Percentiles rank a stretch among this genome's conserved stretches.
Evolutionary conservation across 2,113 vertebrate genomes (phyloP).

Genomic region (Tursiops truncatus): DNA sequence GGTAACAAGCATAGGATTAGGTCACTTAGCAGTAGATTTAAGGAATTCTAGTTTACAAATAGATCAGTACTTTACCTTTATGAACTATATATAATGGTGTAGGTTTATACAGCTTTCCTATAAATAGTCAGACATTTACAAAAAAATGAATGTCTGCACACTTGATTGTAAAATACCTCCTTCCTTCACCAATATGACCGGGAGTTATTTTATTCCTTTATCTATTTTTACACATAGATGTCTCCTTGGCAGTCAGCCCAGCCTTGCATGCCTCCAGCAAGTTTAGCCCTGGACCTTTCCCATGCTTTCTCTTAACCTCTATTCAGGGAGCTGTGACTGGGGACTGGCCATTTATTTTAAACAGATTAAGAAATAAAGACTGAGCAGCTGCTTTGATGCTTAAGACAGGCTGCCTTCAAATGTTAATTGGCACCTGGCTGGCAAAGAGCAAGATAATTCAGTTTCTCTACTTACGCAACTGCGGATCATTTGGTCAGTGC

Average conservation of each 20-base stretch:
- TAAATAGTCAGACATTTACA: background rate
- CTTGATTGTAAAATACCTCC: background rate
- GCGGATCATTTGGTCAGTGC: background rate
- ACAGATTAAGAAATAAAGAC: conserved; percentile 33
- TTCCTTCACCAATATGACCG: background rate
- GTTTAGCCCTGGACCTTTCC: background rate
- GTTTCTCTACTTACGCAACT: background rate
- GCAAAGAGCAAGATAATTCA: background rate
- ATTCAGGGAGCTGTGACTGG: background rate
- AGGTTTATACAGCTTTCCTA: background rate
- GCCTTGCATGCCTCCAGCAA: background rate
- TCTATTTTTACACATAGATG: background rate
- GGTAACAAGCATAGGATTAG: background rate
- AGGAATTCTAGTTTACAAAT: background rate
- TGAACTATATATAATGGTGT: background rate
- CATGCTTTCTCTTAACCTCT: background rate
- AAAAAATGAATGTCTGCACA: background rate
- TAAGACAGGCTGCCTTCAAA: background rate
- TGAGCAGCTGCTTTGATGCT: background rate
- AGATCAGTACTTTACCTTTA: background rate
- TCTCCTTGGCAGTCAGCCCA: conserved; percentile 23
- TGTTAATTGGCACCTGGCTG: background rate
- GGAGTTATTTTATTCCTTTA: background rate
- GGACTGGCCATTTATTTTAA: background rate
- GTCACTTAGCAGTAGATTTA: background rate